These are phyloP conservation scores for Clarias gariepinus DNA, from an alignment of 2,113 vertebrate species.

Conservation along the genomic window DNA sequence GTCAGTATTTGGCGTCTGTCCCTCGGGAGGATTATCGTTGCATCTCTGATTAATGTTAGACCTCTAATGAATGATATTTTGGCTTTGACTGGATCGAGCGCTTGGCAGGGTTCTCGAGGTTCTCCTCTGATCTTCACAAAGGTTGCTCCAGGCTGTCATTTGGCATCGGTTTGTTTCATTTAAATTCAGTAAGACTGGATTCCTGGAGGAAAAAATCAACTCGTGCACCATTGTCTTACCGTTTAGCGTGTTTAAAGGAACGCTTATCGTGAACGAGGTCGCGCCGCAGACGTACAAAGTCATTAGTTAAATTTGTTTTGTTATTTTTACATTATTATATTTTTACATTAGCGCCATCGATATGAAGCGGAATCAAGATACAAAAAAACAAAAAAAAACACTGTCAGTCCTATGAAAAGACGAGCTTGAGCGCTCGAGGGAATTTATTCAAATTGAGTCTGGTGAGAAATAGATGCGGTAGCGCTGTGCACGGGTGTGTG, in stretches of 20 bases:
- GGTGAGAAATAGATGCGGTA: slow-evolving; percentile 31
- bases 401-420: slow-evolving; percentile 36
- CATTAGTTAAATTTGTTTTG: slow-evolving; percentile 75
- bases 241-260: slow-evolving; percentile 63
- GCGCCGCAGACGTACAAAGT: slow-evolving; percentile 64
- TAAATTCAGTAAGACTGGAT: slow-evolving; percentile 28
- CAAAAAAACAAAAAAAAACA: slow-evolving; percentile 47
- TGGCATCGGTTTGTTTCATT: slow-evolving; percentile 54
- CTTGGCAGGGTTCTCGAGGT: slow-evolving; percentile 34
- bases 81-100: slow-evolving; percentile 22
- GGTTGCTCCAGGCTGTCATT: slow-evolving; percentile 53
- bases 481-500: slow-evolving; percentile 48
- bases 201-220: slow-evolving; percentile 30
- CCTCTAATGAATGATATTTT: slow-evolving; percentile 34
- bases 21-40: slow-evolving; percentile 36
- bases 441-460: neutral
- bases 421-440: neutral
- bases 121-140: slow-evolving; percentile 46
- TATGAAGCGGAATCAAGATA: slow-evolving; percentile 64
- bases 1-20: slow-evolving; percentile 48
- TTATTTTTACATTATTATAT: slow-evolving; percentile 66
- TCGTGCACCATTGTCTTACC: slow-evolving; percentile 57
- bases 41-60: slow-evolving; percentile 49
- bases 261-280: slow-evolving; percentile 57
- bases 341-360: slow-evolving; percentile 57